Evolutionary conservation across 2,888 invertebrate species (phyloP).

Genomic region (Mimumesa dahlbomi): DNA sequence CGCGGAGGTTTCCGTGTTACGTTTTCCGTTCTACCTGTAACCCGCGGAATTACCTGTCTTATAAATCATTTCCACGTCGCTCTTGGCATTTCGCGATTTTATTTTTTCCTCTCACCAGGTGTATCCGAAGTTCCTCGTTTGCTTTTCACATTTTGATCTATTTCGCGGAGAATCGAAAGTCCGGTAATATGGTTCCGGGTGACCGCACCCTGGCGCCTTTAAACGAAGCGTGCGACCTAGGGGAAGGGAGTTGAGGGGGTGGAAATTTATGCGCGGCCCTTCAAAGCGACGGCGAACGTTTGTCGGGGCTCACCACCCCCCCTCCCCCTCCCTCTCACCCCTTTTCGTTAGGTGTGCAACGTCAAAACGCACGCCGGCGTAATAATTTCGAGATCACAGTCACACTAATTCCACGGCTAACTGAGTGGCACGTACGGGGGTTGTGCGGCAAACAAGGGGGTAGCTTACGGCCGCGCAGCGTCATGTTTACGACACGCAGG

Average conservation of each 20-base stretch:
- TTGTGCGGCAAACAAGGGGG: not conserved
- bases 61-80: no score
- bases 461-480: slow-evolving; percentile 58
- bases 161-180: no score
- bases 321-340: slow-evolving; percentile 26
- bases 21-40: no score
- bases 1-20: no score
- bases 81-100: no score
- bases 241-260: not conserved
- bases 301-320: no score
- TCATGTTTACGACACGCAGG: slow-evolving; percentile 64
- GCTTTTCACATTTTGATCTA: no score
- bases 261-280: slow-evolving; percentile 41
- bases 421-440: slow-evolving; percentile 14
- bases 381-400: slow-evolving; percentile 67
- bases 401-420: slow-evolving; percentile 68
- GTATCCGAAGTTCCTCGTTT: no score
- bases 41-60: no score
- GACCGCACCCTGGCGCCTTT: slow-evolving; percentile 11
- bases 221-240: slow-evolving; percentile 44
- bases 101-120: no score
- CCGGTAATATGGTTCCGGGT: no score
- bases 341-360: slow-evolving; percentile 50
- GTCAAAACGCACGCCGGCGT: slow-evolving; percentile 61
- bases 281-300: slow-evolving; percentile 13